Base-by-base conservation (phyloP, 30 jellyfish, hydroid and myxozoan species). In the Aurelia coerulea region DNA sequence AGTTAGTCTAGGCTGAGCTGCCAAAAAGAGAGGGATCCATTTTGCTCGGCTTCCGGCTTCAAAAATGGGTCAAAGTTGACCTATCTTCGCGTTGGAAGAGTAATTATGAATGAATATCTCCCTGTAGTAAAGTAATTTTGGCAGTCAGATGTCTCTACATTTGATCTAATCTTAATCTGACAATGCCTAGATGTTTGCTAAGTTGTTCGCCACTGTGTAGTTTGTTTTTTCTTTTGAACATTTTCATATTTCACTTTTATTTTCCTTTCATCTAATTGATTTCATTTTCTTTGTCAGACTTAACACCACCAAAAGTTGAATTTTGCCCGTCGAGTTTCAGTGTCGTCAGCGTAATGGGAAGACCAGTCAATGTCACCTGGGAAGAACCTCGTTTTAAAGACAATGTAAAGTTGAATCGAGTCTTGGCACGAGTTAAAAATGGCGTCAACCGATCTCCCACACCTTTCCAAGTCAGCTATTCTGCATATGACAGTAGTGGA, bases 361-460 rank as follows among this genome's bases (percentile, higher is more conserved):
- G 46, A 33, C 64, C 60, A 10, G 94, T 78, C 29, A 75, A 69
- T 14, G 97, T 93, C 73, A 66, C 85, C 0, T 93, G 98, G 98
- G 77, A 84, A 6, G 97, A 93, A 84, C 98, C 98, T 35, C 65
- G 58, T 19, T 88, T 93, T 88, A 76, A 68, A 50, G 98, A 93
- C 72, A 88, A 88, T 51, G 98, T 93, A 23, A 89, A 84, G 16
- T 76, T 93, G 13, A 72, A 54, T 16, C 83, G 88, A n/a, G 62
- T 84, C 2, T 33, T 42, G 33, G 82, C 35, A 10, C 64, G 52
- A 13, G 39, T 62, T 9, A 10, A 69, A 68, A 92, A 78, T 60
- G 91, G 92, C 2, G 78, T 56, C 13, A 37, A 77, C 56, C 88
- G 87, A 14, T 64, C 67, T 10, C 93, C 89, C 65, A 74, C 85